Percentiles rank a stretch among this genome's conserved stretches.
phyloP scores from a whole-genome alignment of 1,140 invertebrate genomes.

The Euwallacea similis region DNA sequence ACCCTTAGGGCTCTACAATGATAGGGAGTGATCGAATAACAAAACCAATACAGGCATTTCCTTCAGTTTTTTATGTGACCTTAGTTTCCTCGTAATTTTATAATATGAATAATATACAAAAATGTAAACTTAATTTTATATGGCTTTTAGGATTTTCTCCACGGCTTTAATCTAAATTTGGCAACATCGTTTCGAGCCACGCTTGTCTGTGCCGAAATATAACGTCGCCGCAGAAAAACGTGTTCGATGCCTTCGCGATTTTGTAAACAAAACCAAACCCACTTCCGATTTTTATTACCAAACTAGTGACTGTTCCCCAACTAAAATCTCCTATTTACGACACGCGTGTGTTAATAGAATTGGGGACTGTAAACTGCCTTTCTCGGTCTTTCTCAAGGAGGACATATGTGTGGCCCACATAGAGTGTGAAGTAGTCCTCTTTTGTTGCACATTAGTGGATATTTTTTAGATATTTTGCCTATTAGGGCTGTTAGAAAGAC shows the following conservation, averaged over 20 bases:
- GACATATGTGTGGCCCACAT: not conserved
- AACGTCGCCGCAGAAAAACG: slow-evolving; percentile 26
- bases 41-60: too few species aligned
- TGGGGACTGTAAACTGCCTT: too few species aligned
- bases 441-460: not conserved
- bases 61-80: too few species aligned
- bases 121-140: too few species aligned
- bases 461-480: not conserved
- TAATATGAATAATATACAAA: too few species aligned
- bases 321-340: not conserved
- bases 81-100: too few species aligned
- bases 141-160: too few species aligned
- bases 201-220: slow-evolving; percentile 5
- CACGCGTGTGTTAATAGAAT: too few species aligned
- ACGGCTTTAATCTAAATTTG: slow-evolving; percentile 3
- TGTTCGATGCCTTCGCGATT: slow-evolving; percentile 20
- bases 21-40: too few species aligned
- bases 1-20: too few species aligned
- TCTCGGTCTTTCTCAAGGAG: not conserved
- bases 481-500: not conserved
- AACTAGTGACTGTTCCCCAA: not conserved
- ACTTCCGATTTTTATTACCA: slow-evolving; percentile 3
- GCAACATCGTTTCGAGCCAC: slow-evolving; percentile 8
- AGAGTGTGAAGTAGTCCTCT: not conserved
- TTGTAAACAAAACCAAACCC: slow-evolving; percentile 30